These are phyloP conservation scores for Gymnoscopelus microlampas DNA, from an alignment of 2,797 vertebrate species.

Conservation along the genomic window DNA sequence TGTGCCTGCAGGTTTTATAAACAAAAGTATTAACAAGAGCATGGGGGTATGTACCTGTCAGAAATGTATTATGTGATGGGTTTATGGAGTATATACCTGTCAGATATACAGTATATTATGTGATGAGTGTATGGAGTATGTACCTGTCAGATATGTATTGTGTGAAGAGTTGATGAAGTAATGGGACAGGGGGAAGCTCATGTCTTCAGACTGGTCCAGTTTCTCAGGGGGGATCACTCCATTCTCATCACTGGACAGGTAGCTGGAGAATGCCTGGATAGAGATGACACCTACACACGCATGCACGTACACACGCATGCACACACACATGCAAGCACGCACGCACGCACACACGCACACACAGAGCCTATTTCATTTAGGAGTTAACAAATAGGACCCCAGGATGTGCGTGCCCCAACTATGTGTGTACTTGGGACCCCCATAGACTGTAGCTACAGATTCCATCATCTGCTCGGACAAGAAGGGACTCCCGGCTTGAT, in stretches of 20 bases:
- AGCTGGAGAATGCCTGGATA: slow-evolving; percentile 91
- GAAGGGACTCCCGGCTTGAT: no score
- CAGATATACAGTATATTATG: slow-evolving; percentile 81
- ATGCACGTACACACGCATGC: slow-evolving; percentile 12
- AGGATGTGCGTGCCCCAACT: not conserved
- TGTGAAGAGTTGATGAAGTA: slow-evolving; percentile 99
- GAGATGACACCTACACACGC: slow-evolving; percentile 87
- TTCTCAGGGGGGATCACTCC: slow-evolving; percentile 95
- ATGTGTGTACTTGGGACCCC: no score
- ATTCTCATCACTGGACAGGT: slow-evolving; percentile 94
- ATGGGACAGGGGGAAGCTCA: slow-evolving; percentile 96
- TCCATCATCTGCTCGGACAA: no score
- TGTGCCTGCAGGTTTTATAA: no score
- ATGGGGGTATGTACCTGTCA: slow-evolving; percentile 86
- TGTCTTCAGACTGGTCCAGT: slow-evolving; percentile 98
- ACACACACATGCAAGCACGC: no score
- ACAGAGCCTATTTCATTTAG: not conserved
- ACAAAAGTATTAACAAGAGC: no score
- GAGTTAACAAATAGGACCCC: no score
- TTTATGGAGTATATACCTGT: slow-evolving; percentile 98
- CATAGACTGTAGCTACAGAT: no score
- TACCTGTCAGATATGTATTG: slow-evolving; percentile 99
- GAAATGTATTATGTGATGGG: slow-evolving; percentile 98
- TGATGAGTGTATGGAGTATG: not conserved
- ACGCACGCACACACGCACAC: slow-evolving; percentile 19